Conservation (phyloP, 2,797 vertebrate species). For the Euthynnus affinis region DNA sequence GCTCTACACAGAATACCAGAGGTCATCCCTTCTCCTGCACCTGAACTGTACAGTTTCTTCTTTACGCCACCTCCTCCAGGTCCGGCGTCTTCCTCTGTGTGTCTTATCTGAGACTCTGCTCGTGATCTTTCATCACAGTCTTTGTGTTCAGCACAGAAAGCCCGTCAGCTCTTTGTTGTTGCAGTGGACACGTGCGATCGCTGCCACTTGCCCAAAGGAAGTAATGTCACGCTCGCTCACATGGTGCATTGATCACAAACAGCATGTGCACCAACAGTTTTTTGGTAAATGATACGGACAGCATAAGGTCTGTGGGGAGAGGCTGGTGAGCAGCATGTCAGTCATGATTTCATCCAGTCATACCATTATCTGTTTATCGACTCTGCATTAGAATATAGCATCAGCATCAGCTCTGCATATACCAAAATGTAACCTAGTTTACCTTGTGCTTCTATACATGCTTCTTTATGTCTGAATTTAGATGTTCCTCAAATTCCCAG, state of each 20-base stretch:
- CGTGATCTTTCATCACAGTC: not conserved
- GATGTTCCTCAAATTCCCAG: not conserved
- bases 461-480: not conserved
- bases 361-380: conserved; percentile 37
- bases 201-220: conserved; percentile 63
- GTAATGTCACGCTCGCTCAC: conserved; percentile 65
- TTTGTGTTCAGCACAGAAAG: conserved; percentile 1
- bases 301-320: conserved; percentile 21
- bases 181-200: conserved; percentile 56
- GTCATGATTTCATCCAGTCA: conserved; percentile 39
- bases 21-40: conserved; percentile 7
- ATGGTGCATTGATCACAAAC: conserved; percentile 69
- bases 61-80: conserved; percentile 5
- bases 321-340: conserved; percentile 16
- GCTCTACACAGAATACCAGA: not conserved
- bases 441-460: too few relatives aligned
- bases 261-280: conserved; percentile 29
- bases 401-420: not conserved
- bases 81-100: not conserved
- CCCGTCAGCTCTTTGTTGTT: conserved; percentile 27
- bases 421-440: not conserved
- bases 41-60: not conserved
- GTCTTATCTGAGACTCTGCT: not conserved
- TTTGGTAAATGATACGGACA: conserved; percentile 58
- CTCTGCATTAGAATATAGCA: conserved; percentile 4